A percentile compares a stretch with the other conserved stretches of the same genome.
These are phyloP conservation scores for Dipodomys merriami DNA, from an alignment of 2,113 vertebrate species.

Conservation along the genomic window DNA sequence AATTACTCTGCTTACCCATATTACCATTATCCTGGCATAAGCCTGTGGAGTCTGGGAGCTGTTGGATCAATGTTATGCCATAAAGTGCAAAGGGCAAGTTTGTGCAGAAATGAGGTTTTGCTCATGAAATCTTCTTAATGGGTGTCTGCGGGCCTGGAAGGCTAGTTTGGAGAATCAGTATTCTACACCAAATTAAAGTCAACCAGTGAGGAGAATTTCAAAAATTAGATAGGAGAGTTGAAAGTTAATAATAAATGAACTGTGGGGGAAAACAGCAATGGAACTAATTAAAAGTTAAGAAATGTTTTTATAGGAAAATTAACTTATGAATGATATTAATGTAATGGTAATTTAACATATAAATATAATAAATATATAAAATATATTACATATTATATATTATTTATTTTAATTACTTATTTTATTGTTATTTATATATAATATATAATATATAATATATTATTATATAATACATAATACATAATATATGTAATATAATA, in stretches of 20 bases:
- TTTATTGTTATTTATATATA: too few relatives aligned
- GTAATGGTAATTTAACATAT: not conserved
- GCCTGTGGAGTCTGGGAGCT: not conserved
- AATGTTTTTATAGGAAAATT: not conserved
- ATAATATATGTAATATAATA: too few relatives aligned
- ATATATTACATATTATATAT: too few relatives aligned
- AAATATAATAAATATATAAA: too few relatives aligned
- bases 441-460: too few relatives aligned
- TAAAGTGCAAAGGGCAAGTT: not conserved
- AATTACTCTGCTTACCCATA: not conserved
- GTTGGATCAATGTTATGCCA: not conserved
- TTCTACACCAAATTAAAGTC: not conserved
- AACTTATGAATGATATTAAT: not conserved
- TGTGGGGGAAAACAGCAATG: not conserved
- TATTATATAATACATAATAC: too few relatives aligned
- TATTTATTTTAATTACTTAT: too few relatives aligned
- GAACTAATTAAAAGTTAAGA: not conserved
- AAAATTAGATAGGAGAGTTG: not conserved
- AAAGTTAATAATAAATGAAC: not conserved
- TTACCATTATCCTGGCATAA: not conserved
- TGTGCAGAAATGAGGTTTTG: not conserved
- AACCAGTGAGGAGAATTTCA: not conserved
- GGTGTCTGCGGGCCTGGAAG: not conserved
- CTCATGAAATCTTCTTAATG: not conserved
- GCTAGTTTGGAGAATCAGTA: not conserved